phyloP scores from a whole-genome alignment of 2,113 vertebrate genomes.

The Brienomyrus brachyistius region DNA sequence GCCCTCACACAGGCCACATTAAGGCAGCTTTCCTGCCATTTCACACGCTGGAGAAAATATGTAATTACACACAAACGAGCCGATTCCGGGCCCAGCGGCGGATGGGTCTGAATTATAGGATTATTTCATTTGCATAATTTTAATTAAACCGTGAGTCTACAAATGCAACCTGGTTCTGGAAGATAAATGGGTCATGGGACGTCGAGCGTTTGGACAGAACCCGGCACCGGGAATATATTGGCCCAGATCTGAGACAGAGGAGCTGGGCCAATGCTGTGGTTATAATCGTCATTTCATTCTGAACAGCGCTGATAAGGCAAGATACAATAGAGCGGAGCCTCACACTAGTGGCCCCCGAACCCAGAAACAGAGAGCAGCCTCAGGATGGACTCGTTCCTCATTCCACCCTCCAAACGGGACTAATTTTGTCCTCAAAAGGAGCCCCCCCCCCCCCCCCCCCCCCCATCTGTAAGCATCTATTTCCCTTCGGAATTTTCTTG shows the following conservation, averaged over 20 bases:
- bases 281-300: slow-evolving; percentile 7
- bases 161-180: slow-evolving; percentile 52
- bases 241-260: slow-evolving; percentile 28
- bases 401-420: background rate
- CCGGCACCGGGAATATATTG: slow-evolving; percentile 31
- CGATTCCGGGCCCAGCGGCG: slow-evolving; percentile 39
- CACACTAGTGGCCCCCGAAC: slow-evolving; percentile 19
- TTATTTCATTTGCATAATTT: slow-evolving; percentile 60
- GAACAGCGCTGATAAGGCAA: background rate
- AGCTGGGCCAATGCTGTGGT: background rate
- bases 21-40: slow-evolving; percentile 5
- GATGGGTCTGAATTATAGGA: slow-evolving; percentile 47
- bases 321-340: background rate
- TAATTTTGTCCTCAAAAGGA: background rate
- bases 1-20: background rate
- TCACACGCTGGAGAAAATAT: slow-evolving; percentile 37
- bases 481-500: background rate
- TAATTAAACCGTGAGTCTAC: slow-evolving; percentile 50
- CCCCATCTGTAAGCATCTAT: background rate
- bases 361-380: background rate
- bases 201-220: slow-evolving; percentile 30
- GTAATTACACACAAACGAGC: slow-evolving; percentile 35
- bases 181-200: slow-evolving; percentile 47
- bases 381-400: background rate
- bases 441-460: background rate